Conservation (phyloP, 2,888 invertebrate species). For the Salticus scenicus region DNA sequence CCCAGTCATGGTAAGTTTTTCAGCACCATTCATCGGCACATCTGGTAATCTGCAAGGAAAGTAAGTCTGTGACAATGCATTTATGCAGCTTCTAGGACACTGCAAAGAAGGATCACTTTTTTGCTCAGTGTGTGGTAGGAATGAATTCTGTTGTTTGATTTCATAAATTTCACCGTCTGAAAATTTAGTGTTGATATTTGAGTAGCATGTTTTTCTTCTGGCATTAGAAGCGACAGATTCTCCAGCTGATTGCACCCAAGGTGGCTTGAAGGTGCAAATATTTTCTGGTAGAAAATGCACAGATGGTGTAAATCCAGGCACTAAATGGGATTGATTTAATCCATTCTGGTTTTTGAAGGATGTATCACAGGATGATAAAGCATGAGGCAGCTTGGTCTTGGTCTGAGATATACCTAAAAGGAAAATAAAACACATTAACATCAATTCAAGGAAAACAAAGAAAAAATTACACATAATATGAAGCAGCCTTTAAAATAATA, state of each 20-base stretch:
- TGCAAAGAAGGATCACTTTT: neutral
- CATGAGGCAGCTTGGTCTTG: neutral
- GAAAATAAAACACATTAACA: neutral
- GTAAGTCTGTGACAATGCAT: constrained; percentile 15
- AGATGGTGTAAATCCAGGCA: neutral
- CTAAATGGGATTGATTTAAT: neutral
- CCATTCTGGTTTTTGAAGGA: neutral
- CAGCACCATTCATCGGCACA: constrained; percentile 66
- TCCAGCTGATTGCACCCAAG: neutral
- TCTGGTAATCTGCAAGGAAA: constrained; percentile 27
- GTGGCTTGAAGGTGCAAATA: neutral
- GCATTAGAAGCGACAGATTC: neutral
- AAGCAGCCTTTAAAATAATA: too few relatives aligned
- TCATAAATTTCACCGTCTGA: neutral
- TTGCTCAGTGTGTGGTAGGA: neutral
- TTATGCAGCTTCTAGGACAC: neutral
- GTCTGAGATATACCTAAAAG: constrained; percentile 7
- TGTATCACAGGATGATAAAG: constrained; percentile 15
- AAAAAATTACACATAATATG: too few relatives aligned
- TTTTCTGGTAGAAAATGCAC: neutral
- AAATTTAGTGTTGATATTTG: neutral
- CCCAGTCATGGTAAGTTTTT: constrained; percentile 63
- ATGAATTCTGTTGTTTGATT: neutral
- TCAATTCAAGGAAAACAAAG: too few relatives aligned
- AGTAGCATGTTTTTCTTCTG: neutral